Percentiles rank a stretch among this genome's conserved stretches.
Conservation (phyloP, 2,113 vertebrate species). For the Genyomyrus donnyi region DNA sequence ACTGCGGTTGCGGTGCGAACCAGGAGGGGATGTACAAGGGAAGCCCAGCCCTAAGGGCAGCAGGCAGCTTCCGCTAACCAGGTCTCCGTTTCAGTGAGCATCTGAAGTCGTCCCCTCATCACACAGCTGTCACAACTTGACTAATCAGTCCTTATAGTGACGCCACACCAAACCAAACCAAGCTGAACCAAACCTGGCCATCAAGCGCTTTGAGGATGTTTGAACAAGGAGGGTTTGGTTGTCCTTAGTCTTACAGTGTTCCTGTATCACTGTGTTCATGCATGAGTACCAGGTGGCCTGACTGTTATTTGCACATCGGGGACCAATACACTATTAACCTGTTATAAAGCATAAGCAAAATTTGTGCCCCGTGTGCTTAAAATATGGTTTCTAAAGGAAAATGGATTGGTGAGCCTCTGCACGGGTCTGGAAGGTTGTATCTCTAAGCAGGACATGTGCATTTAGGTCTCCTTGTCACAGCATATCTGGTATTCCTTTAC, state of each 20-base stretch:
- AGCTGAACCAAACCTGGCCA: background rate
- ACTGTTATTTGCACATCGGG: background rate
- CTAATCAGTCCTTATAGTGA: background rate
- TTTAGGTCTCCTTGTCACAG: conserved; percentile 28
- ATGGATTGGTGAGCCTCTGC: background rate
- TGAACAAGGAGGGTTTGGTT: background rate
- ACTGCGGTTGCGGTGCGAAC: background rate
- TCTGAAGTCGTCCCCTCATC: background rate
- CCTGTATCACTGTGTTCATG: background rate
- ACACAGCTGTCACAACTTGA: background rate
- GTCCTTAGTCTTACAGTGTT: background rate
- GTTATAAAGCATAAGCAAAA: background rate
- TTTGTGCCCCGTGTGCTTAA: background rate
- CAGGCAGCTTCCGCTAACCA: background rate
- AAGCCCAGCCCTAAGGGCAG: background rate
- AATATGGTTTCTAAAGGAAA: background rate
- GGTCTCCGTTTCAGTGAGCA: background rate
- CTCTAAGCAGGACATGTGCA: background rate
- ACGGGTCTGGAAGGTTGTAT: background rate
- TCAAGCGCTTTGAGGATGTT: background rate
- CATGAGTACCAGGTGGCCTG: background rate
- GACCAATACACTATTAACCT: background rate
- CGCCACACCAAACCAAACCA: background rate
- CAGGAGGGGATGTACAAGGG: background rate
- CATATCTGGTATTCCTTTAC: conserved; percentile 37